Base-by-base conservation (phyloP, 2,113 vertebrate species). In the Thamnophis sirtalis region DNA sequence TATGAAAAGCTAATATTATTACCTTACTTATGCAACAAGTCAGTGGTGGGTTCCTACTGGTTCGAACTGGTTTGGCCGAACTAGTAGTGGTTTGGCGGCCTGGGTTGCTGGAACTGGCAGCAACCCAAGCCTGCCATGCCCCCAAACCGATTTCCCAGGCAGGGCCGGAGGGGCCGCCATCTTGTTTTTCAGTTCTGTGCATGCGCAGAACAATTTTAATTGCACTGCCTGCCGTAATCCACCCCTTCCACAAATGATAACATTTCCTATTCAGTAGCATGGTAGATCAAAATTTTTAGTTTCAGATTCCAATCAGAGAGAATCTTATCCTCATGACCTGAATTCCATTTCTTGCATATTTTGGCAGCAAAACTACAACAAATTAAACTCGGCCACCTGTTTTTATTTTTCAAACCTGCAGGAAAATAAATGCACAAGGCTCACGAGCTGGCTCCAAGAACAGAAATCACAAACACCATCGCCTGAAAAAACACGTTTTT, bases 311-410 rank as follows among this genome's bases (percentile, higher is more conserved):
- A n/a, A 49, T 80, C 9, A 54, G 13, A 28, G 21, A 92, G 13
- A 89, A 63, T 85, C 54, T 43, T 50, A 26, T 2, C 53, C 51
- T 53, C 43, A 28, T 89, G 54, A 89, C 84, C 17, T 63, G 80
- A 92, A 86, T 86, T 51, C 50, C 10, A 63, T 63, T 60, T 68
- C 51, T 84, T 54, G 22, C 91, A 9, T 60, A 53, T 86, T 86
- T 86, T 85, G 80, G 88, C 88, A 63, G 48, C 8, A 68, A 89
- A 22, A 51, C n/a, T 38, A 3, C 48, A 43, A 38, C 60, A 2
- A 92, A 92, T 85, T 89, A 43, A 38, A 22, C 80, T 53, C 22
- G n/a, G 4, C 84, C 60, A 80, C 86, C 86, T 92, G 88, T 56
- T 21, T 56, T 21, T 92, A 28, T 89, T 92, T 53, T 51, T 85